Base-by-base conservation (phyloP, 2,888 invertebrate genomes). In the Meliscaeva auricollis region DNA sequence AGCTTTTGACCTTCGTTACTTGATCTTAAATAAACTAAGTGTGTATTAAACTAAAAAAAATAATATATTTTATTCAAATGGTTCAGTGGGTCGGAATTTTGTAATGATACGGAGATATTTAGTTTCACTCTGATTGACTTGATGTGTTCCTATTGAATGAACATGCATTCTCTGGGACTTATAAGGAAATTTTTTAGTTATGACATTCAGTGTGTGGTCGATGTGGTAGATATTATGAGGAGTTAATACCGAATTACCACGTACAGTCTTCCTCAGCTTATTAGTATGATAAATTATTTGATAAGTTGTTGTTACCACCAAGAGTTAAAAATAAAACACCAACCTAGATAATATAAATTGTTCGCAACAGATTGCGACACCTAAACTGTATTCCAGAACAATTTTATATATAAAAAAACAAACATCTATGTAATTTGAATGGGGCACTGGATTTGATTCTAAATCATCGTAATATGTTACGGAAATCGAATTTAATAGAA, bases 61-160 rank as follows among this genome's bases (percentile, higher is more conserved):
- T 13, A 26, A 68, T 48, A 41, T 13, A 46, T 38, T 64, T 35
- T 60, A n/a, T 41, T 60, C 22, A 38, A 48, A 41, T 66, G 7
- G 35, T 32, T 70, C 17, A 54, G 7, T 75, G 22, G 50, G 46
- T 35, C 9, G 15, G 1, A 30, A 38, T 62, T 46, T 62, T 56
- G 35, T 17, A 52, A 62, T 38, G 13, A 30, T 52, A n/a, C 35
- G 38, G 22, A 41, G 44, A 41, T 72, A 68, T 82, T 69, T 44
- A 70, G 50, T 83, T 78, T 74, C 69, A 79, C 69, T 79, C 64
- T 38, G 30, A 70, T 52, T 58, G 35, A 44, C 48, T 75, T 75
- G 52, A 22, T 15, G 44, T 41, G 44, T 64, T 66, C 52, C 56
- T 66, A 8, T 15, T 66, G 74, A 84, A 84, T 84, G 79, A 79